Evolutionary conservation across 2,888 invertebrate species (phyloP).

Genomic region (Acronicta psi): DNA sequence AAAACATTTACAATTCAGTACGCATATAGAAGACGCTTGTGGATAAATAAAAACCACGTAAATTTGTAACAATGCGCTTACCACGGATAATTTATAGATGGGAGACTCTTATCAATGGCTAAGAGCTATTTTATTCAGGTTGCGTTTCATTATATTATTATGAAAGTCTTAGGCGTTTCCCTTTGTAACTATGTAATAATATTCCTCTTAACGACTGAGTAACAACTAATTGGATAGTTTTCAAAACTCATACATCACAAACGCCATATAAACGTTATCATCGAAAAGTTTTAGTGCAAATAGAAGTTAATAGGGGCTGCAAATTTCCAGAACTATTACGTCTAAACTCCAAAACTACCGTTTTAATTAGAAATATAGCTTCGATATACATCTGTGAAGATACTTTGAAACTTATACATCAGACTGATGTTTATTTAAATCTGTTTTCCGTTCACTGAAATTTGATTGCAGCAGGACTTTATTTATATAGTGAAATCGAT

Average conservation of each 20-base stretch:
- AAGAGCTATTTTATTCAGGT: no score
- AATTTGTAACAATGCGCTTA: no score
- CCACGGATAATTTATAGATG: no score
- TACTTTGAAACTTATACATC: conserved; percentile 12
- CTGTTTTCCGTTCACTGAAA: background rate
- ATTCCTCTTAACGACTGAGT: no score
- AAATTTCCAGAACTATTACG: conserved; percentile 13
- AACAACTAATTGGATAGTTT: no score
- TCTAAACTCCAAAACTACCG: conserved; percentile 28
- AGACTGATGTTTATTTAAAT: conserved; percentile 17
- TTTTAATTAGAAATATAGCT: conserved; percentile 46
- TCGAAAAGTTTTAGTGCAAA: conserved; percentile 35
- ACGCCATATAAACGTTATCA: conserved; percentile 15
- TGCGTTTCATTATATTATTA: no score
- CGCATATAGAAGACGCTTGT: no score
- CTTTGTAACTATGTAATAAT: no score
- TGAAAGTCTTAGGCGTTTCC: no score
- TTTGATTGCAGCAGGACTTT: conserved; percentile 5
- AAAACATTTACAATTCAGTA: background rate
- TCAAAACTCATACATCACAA: conserved; percentile 10
- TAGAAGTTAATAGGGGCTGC: conserved; percentile 25
- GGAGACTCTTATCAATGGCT: no score
- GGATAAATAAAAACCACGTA: no score
- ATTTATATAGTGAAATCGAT: no score
- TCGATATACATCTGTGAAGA: conserved; percentile 17